phyloP scores from a whole-genome alignment of 2,797 vertebrate species.

The Neosalanx taihuensis region DNA sequence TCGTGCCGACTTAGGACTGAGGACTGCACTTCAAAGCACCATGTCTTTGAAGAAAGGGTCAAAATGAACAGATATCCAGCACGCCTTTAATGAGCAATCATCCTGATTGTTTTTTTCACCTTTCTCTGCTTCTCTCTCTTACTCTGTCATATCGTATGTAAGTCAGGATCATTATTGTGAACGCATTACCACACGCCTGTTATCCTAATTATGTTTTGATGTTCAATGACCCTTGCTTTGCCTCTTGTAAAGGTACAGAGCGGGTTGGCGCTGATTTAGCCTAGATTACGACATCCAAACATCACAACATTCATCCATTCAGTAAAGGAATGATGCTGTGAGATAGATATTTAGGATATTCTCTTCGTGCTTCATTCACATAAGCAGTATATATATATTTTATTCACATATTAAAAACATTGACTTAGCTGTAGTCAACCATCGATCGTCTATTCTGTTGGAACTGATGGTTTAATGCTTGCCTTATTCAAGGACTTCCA shows the following conservation, averaged over 20 bases:
- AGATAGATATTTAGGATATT: neutral
- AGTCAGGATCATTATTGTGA: slow-evolving; percentile 19
- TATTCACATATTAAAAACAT: neutral
- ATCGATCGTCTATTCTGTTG: neutral
- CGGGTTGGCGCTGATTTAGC: slow-evolving; percentile 12
- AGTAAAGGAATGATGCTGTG: neutral
- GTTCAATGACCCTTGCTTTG: slow-evolving; percentile 28
- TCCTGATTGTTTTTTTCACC: neutral
- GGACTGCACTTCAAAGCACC: slow-evolving; percentile 5
- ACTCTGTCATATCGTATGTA: neutral
- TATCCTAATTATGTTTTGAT: slow-evolving; percentile 42
- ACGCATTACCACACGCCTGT: slow-evolving; percentile 29
- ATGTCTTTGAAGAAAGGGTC: slow-evolving; percentile 20
- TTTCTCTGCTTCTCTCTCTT: neutral
- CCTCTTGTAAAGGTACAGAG: slow-evolving; percentile 34
- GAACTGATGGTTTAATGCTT: neutral
- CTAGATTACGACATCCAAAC: slow-evolving; percentile 19
- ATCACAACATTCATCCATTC: neutral
- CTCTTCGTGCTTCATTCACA: neutral
- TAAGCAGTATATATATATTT: neutral
- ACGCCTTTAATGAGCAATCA: slow-evolving; percentile 44
- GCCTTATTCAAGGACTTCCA: slow-evolving; percentile 26
- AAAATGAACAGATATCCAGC: slow-evolving; percentile 20
- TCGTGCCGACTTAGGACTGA: no score
- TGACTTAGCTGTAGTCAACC: neutral